A percentile compares a stretch with the other conserved stretches of the same genome.
phyloP scores from a whole-genome alignment of 2,888 invertebrate species.

The Trisateles emortualis region DNA sequence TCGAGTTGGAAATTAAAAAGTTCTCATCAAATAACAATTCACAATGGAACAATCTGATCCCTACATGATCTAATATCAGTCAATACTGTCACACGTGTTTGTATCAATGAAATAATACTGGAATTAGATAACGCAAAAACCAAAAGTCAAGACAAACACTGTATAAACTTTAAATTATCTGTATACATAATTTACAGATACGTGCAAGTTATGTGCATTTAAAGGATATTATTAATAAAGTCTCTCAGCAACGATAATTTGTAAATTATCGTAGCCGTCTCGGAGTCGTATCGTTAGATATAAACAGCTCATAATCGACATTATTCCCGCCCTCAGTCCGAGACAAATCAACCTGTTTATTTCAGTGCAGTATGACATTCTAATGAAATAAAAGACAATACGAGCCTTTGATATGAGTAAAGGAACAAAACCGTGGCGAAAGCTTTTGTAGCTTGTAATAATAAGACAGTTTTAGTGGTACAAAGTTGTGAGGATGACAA shows the following conservation, averaged over 20 bases:
- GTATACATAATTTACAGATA: too few species aligned
- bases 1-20: too few species aligned
- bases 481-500: conserved; percentile 17
- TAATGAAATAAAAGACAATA: conserved; percentile 55
- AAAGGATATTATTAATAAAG: too few species aligned
- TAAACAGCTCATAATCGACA: conserved; percentile 28
- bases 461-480: conserved; percentile 34
- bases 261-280: conserved; percentile 1
- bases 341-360: conserved; percentile 48
- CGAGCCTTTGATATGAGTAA: conserved; percentile 57
- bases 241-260: background rate
- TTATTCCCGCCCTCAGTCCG: conserved; percentile 45
- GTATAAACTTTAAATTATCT: too few species aligned
- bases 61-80: too few species aligned
- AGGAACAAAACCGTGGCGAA: conserved; percentile 55
- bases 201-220: too few species aligned
- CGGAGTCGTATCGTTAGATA: conserved; percentile 9
- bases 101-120: too few species aligned
- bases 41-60: too few species aligned
- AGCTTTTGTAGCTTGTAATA: conserved; percentile 36
- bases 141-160: too few species aligned
- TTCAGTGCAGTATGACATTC: conserved; percentile 49
- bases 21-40: too few species aligned
- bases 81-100: too few species aligned
- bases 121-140: too few species aligned